A percentile compares a stretch with the other conserved stretches of the same genome.
These are phyloP conservation scores for Oscheius sp. DNA, from an alignment of 2,888 invertebrate genomes.

Conservation along the genomic window DNA sequence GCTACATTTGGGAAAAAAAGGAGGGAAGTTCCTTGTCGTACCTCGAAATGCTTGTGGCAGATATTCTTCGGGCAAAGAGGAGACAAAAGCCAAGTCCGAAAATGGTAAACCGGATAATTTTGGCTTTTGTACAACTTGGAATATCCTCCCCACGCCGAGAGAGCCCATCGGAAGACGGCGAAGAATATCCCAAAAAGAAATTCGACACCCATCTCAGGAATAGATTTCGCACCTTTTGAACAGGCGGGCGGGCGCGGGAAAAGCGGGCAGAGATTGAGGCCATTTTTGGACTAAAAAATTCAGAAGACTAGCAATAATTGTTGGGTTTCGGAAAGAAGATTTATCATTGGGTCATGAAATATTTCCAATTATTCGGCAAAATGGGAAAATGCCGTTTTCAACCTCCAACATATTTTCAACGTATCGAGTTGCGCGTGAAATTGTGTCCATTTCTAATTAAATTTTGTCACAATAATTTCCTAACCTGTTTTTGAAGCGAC, in stretches of 20 bases:
- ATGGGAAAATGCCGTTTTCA: too few relatives aligned
- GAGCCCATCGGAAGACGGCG: slow-evolving; percentile 54
- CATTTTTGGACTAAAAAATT: too few relatives aligned
- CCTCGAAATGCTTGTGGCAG: slow-evolving; percentile 52
- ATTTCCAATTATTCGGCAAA: too few relatives aligned
- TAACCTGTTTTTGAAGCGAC: too few relatives aligned
- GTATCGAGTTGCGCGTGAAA: too few relatives aligned
- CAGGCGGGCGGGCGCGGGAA: too few relatives aligned
- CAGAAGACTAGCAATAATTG: too few relatives aligned
- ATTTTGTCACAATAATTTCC: too few relatives aligned
- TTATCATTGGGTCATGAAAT: too few relatives aligned
- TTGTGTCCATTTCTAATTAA: too few relatives aligned
- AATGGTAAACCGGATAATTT: slow-evolving; percentile 49
- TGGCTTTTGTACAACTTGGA: slow-evolving; percentile 61
- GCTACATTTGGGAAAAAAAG: not conserved
- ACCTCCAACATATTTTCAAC: too few relatives aligned
- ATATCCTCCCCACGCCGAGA: slow-evolving; percentile 60
- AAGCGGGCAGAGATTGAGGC: not conserved
- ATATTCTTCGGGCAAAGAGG: slow-evolving; percentile 57
- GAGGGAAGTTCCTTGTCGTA: slow-evolving; percentile 27
- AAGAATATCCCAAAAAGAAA: slow-evolving; percentile 19
- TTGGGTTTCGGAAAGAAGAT: too few relatives aligned
- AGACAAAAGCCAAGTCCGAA: slow-evolving; percentile 56
- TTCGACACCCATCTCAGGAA: slow-evolving; percentile 22
- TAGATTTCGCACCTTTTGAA: slow-evolving; percentile 26